A percentile compares a stretch with the other conserved stretches of the same genome.
Conservation (phyloP, 2,113 vertebrate species). For the Leptobrachium leishanense region DNA sequence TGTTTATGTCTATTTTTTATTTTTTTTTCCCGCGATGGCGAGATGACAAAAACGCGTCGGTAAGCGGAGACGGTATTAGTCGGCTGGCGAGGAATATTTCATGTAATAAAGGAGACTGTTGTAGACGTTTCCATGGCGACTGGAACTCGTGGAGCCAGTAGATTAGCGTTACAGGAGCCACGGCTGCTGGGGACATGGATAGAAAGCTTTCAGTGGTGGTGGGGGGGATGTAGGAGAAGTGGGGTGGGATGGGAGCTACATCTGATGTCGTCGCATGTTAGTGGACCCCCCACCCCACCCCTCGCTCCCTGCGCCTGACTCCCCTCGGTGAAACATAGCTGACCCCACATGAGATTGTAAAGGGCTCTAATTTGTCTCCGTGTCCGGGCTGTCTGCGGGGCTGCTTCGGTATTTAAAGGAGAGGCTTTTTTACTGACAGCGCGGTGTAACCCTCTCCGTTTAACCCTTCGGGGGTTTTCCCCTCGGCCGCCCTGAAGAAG, state of each 20-base stretch:
- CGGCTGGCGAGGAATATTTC: background rate
- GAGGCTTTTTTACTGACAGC: constrained; percentile 16
- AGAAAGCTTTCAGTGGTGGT: background rate
- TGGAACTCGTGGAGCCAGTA: background rate
- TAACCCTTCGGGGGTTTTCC: constrained; percentile 1
- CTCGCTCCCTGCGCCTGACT: too few relatives aligned
- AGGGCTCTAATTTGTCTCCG: background rate
- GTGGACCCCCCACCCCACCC: background rate
- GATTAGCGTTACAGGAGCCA: background rate
- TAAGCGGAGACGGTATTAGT: background rate
- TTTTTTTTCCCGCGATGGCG: background rate
- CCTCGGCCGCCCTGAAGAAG: too few relatives aligned
- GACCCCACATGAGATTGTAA: background rate
- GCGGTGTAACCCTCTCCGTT: background rate
- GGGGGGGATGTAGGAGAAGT: background rate
- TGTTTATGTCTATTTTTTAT: too few relatives aligned
- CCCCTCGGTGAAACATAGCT: rapidly evolving
- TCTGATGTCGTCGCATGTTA: background rate
- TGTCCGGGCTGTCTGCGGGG: constrained; percentile 1
- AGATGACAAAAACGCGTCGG: background rate
- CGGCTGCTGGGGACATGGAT: background rate
- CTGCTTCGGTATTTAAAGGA: constrained; percentile 17
- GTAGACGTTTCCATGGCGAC: constrained; percentile 37
- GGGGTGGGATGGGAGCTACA: too few relatives aligned
- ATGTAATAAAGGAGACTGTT: constrained; percentile 20